phyloP scores from a whole-genome alignment of 2,888 invertebrate species.

The Gastracanthus pulcherrimus region DNA sequence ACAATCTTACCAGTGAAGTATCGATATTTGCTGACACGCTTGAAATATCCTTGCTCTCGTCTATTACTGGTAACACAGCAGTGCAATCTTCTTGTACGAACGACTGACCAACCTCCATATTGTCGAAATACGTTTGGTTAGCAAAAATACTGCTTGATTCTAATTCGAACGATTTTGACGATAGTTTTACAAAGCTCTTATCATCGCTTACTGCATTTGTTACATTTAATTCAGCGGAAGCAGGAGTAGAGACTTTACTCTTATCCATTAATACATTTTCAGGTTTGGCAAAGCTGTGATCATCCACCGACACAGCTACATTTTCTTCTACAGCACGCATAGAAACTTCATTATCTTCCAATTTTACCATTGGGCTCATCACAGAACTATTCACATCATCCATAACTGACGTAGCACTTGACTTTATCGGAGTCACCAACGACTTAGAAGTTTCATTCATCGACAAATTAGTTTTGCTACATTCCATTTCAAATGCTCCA shows the following conservation, averaged over 20 bases:
- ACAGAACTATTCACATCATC: not conserved
- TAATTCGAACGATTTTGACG: constrained; percentile 60
- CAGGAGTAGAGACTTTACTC: not conserved
- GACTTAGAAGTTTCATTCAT: not conserved
- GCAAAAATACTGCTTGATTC: constrained; percentile 68
- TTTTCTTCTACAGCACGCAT: not conserved
- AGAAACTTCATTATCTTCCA: not conserved
- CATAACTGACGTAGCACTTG: not conserved
- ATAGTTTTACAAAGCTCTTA: constrained; percentile 42
- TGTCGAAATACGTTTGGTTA: constrained; percentile 67
- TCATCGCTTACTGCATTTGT: not conserved
- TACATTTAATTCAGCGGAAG: not conserved
- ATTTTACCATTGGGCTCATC: not conserved
- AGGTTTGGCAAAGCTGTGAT: constrained; percentile 23
- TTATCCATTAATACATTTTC: not conserved
- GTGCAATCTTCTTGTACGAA: constrained; percentile 33
- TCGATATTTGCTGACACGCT: constrained; percentile 16
- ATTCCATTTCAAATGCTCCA: not conserved
- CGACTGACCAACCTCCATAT: constrained; percentile 60
- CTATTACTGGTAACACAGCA: not conserved
- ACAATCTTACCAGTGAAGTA: constrained; percentile 33
- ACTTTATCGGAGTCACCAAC: not conserved
- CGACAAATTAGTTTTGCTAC: constrained; percentile 14
- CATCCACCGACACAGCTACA: not conserved
- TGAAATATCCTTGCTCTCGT: constrained; percentile 48